Evolutionary conservation across 2,888 invertebrate genomes (phyloP), one percentile per base, ranked within the genome.

Genomic region (Linnaemya vulpina): DNA sequence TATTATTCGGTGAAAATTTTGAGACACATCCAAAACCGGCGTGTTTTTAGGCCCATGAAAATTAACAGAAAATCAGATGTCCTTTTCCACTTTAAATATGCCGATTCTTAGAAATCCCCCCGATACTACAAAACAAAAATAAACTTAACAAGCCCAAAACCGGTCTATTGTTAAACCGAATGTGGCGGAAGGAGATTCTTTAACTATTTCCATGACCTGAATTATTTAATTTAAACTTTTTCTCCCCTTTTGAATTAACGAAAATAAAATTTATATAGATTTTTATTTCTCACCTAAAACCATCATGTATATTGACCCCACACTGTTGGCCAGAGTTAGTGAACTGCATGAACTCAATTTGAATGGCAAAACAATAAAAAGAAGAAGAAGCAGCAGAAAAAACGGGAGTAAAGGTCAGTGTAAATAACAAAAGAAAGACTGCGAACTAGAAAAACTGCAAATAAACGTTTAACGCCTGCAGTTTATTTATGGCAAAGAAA

Each of bases 401-500:
- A 38, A 60, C 40, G n/a, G 1, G 46, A 43, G 71, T 76, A 62
- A 84, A 84, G 84, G 84, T 84, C 84, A 80, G 65, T 77, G 73
- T 67, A 80, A 68, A 75, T 62, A 17, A 84, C 53, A 73, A 80
- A 67, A 67, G 38, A 71, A 71, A 62, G 30, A 80, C n/a, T 74
- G 40, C 25, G 17, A 83, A 71, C 76, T 65, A 82, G 55, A 70
- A 70, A 63, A 76, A 53, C 35, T 58, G 35, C 58, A 74, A 67
- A 80, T 67, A 60, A 82, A 86, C 75, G 68, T 86, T 87, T 71
- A 86, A 86, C 75, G 86, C 87, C 87, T 87, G 87, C 79, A 86
- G 65, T 84, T 86, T 87, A 87, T 87, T 86, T 84, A 86, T 84
- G 74, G 75, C 58, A 63, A 70, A 82, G 17, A 71, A 71, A 63